Conservation (phyloP, 2,888 invertebrate genomes). For the Timema podura region DNA sequence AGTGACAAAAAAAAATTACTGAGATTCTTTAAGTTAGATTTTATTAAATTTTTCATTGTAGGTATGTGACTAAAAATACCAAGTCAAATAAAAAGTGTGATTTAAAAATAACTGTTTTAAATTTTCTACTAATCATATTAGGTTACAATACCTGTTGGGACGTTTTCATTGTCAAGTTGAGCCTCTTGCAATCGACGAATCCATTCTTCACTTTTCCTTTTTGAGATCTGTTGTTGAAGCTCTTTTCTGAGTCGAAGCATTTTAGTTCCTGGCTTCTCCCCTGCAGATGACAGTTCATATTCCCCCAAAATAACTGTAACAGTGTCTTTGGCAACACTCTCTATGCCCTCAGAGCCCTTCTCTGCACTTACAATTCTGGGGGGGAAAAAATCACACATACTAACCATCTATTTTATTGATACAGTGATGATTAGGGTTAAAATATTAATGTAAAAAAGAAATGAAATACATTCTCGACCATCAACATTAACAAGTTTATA, state of each 20-base stretch:
- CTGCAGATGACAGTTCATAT: slow-evolving; percentile 35
- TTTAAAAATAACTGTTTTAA: too few species aligned
- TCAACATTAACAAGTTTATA: neutral
- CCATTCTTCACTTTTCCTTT: slow-evolving; percentile 66
- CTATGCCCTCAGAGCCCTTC: slow-evolving; percentile 38
- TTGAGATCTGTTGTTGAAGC: slow-evolving; percentile 65
- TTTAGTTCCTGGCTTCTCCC: slow-evolving; percentile 65
- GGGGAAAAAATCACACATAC: too few species aligned
- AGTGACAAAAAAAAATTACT: too few species aligned
- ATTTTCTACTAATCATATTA: too few species aligned
- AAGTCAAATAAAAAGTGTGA: too few species aligned
- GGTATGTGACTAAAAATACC: too few species aligned
- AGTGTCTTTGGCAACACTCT: slow-evolving; percentile 43
- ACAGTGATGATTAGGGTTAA: too few species aligned
- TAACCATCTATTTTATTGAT: too few species aligned
- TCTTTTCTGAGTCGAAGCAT: slow-evolving; percentile 65
- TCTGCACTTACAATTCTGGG: slow-evolving; percentile 44
- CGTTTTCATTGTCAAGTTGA: slow-evolving; percentile 42
- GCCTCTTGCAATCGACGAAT: slow-evolving; percentile 56
- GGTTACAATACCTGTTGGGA: slow-evolving; percentile 21
- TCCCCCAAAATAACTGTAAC: slow-evolving; percentile 38
- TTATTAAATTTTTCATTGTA: too few species aligned
- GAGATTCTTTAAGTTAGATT: too few species aligned
- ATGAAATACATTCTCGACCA: too few species aligned
- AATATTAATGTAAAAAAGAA: too few species aligned